These are phyloP conservation scores for Prosopocoilus inquinatus DNA, from an alignment of 2,888 invertebrate genomes.

Conservation along the genomic window DNA sequence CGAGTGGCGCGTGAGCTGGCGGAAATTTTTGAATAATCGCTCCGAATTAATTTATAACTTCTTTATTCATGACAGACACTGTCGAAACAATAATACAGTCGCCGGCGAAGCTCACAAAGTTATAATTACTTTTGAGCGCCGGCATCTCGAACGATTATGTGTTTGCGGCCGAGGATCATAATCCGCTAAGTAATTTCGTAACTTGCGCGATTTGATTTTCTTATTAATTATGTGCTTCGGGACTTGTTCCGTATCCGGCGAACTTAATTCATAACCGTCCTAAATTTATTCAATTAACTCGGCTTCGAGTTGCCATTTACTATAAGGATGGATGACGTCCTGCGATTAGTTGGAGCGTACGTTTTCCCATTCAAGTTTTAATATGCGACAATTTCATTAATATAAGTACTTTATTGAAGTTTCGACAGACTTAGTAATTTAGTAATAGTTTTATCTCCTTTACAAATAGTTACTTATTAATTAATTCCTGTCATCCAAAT, in stretches of 20 bases:
- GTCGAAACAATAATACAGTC: not conserved
- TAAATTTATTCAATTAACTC: not conserved
- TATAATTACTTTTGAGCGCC: not conserved
- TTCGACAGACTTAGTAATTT: too few relatives aligned
- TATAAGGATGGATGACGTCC: not conserved
- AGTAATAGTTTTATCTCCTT: too few relatives aligned
- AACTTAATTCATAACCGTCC: not conserved
- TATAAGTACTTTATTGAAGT: too few relatives aligned
- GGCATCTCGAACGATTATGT: not conserved
- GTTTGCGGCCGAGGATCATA: conserved; percentile 1
- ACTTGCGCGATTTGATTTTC: conserved; percentile 1
- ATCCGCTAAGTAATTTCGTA: not conserved
- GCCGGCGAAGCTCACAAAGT: not conserved
- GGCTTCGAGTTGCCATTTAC: not conserved
- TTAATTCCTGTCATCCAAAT: too few relatives aligned
- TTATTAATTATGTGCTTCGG: conserved; percentile 1
- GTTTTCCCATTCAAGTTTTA: too few relatives aligned
- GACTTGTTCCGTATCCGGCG: not conserved
- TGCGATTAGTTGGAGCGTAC: too few relatives aligned
- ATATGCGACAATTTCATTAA: too few relatives aligned
- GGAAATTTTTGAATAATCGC: too few relatives aligned
- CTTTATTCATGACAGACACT: not conserved
- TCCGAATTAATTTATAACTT: too few relatives aligned
- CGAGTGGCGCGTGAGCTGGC: too few relatives aligned
- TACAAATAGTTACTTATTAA: too few relatives aligned